Evolutionary conservation across 2,113 vertebrate species (phyloP).

Genomic region (Esox niger): DNA sequence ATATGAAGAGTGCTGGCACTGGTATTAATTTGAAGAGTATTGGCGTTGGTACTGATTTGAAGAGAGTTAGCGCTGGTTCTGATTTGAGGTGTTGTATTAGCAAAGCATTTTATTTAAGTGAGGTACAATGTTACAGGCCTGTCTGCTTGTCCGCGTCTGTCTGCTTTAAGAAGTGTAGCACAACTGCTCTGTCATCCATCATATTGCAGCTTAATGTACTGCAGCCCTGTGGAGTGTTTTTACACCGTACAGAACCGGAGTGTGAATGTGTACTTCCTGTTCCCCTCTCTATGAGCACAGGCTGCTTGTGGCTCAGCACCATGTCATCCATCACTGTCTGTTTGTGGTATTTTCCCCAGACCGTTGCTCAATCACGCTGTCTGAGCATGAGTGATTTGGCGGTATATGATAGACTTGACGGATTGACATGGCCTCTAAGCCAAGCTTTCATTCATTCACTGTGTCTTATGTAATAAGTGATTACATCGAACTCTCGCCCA

Average conservation of each 20-base stretch:
- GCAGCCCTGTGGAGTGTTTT: slow-evolving; percentile 26
- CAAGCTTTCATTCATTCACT: slow-evolving; percentile 4
- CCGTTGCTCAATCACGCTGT: no score
- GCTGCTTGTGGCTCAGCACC: slow-evolving; percentile 22
- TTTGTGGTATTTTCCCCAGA: slow-evolving; percentile 19
- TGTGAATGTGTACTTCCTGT: slow-evolving; percentile 5
- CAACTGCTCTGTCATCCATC: slow-evolving; percentile 16
- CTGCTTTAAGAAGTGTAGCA: slow-evolving; percentile 45
- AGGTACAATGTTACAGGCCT: slow-evolving; percentile 38
- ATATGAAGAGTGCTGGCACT: no score
- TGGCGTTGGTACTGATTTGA: no score
- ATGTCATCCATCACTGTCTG: background rate
- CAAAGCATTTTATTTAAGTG: slow-evolving; percentile 28
- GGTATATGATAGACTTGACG: no score
- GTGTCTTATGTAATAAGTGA: slow-evolving; percentile 2
- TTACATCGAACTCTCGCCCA: slow-evolving; percentile 7
- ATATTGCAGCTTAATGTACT: slow-evolving; percentile 27
- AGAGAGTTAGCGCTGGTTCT: no score
- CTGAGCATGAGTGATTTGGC: no score
- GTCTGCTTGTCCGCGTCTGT: slow-evolving; percentile 27
- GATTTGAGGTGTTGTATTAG: slow-evolving; percentile 14
- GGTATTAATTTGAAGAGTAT: no score
- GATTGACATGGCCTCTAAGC: background rate
- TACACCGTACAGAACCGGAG: slow-evolving; percentile 27
- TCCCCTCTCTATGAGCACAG: slow-evolving; percentile 34